Conservation (phyloP, 2,888 invertebrate species). For the Noctuana brunneofusca region DNA sequence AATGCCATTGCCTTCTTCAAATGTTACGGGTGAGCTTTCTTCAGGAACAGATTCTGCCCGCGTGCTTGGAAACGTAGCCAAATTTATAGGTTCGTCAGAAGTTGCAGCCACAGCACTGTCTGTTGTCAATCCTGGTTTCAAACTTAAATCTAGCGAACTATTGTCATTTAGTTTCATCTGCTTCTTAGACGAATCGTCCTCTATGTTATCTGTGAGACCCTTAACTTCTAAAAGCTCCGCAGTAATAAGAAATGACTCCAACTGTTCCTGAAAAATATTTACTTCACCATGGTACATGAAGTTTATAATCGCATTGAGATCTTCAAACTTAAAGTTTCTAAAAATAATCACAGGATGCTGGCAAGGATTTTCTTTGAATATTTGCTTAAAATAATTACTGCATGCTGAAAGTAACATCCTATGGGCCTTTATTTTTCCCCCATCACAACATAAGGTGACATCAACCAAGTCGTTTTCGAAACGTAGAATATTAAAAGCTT, state of each 20-base stretch:
- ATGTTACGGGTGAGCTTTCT: conserved; percentile 41
- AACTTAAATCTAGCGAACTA: conserved; percentile 72
- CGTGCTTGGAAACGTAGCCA: conserved; percentile 65
- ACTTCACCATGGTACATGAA: conserved; percentile 94
- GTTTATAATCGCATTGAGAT: conserved; percentile 89
- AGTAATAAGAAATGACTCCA: conserved; percentile 90
- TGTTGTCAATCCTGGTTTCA: conserved; percentile 55
- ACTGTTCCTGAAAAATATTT: conserved; percentile 90
- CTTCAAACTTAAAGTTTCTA: conserved; percentile 89
- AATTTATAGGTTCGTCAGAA: conserved; percentile 73
- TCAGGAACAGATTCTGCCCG: conserved; percentile 71
- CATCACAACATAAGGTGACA: conserved; percentile 93
- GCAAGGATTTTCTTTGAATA: conserved; percentile 89
- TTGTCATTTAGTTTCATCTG: conserved; percentile 63
- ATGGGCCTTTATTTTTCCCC: conserved; percentile 91
- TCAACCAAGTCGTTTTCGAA: conserved; percentile 89
- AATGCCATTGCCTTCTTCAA: conserved; percentile 57
- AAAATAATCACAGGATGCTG: conserved; percentile 92
- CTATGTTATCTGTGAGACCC: conserved; percentile 86
- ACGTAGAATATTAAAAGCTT: conserved; percentile 89
- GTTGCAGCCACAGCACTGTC: conserved; percentile 61
- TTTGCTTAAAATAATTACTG: conserved; percentile 89
- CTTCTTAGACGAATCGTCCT: conserved; percentile 69
- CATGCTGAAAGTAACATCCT: conserved; percentile 93
- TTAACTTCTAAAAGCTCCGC: conserved; percentile 90